Conservation (phyloP, 2,113 vertebrate genomes). For the Neopipo cinnamomea region DNA sequence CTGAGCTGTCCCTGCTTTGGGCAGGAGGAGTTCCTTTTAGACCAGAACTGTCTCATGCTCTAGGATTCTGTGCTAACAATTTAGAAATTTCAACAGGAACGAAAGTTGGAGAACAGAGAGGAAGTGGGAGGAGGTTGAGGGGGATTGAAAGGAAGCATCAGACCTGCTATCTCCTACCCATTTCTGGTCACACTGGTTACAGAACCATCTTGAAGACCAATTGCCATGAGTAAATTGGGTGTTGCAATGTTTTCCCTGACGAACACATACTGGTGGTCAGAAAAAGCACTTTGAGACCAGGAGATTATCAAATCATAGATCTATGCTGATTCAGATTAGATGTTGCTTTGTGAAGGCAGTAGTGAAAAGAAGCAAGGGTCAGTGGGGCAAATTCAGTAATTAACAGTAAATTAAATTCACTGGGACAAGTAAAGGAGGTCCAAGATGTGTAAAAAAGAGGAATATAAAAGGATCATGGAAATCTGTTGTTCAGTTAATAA, state of each 20-base stretch:
- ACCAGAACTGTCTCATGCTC: not conserved
- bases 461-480: not conserved
- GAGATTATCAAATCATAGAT: not conserved
- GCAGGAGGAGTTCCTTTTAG: not conserved
- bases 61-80: not conserved
- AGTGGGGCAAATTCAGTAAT: not conserved
- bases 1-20: not conserved
- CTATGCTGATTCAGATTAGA: not conserved
- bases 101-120: not conserved
- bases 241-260: not conserved
- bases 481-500: not conserved
- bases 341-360: not conserved
- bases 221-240: rapidly evolving
- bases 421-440: not conserved
- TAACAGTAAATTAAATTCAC: slow-evolving; percentile 9
- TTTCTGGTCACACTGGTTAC: not conserved
- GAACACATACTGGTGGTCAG: not conserved
- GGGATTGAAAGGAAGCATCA: not conserved
- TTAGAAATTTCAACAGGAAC: not conserved
- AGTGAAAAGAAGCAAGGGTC: not conserved
- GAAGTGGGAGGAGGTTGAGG: not conserved
- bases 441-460: not conserved
- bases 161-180: not conserved
- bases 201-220: not conserved
- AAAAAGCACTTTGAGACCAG: not conserved